These are phyloP conservation scores for Ectropis crepuscularia DNA, from an alignment of 2,888 invertebrate genomes.

Conservation along the genomic window DNA sequence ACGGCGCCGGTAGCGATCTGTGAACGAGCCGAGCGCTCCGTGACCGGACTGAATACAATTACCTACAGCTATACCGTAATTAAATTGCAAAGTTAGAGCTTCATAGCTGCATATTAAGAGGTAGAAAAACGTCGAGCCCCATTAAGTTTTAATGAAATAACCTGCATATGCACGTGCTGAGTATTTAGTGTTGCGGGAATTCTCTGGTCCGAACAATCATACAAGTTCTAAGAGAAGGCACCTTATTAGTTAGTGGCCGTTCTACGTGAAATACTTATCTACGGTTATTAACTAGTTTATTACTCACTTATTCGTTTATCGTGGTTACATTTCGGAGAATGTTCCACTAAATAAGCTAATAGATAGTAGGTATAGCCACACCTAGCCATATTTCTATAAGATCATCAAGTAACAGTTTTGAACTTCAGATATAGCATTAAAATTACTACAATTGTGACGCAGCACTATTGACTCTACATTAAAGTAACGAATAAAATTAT, in stretches of 20 bases:
- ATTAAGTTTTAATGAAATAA: constrained; percentile 63
- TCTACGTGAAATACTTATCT: too few relatives aligned
- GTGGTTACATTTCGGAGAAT: too few relatives aligned
- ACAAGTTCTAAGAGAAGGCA: background rate
- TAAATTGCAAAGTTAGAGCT: constrained; percentile 67
- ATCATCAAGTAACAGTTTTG: too few relatives aligned
- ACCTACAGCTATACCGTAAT: constrained; percentile 61
- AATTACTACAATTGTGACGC: too few relatives aligned
- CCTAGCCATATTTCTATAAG: too few relatives aligned
- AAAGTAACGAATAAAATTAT: too few relatives aligned
- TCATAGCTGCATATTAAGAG: constrained; percentile 62
- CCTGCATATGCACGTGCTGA: constrained; percentile 39
- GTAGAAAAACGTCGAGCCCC: constrained; percentile 55
- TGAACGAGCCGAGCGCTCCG: constrained; percentile 50
- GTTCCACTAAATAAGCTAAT: too few relatives aligned
- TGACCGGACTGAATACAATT: constrained; percentile 61
- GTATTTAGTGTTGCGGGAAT: constrained; percentile 28
- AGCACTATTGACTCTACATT: too few relatives aligned
- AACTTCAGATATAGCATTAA: too few relatives aligned
- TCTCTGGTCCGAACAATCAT: constrained; percentile 22
- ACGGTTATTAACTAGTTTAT: too few relatives aligned
- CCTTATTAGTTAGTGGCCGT: background rate
- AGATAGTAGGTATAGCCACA: too few relatives aligned
- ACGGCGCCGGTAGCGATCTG: constrained; percentile 50
- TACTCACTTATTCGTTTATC: too few relatives aligned